Evolutionary conservation across 2,888 invertebrate species (phyloP), one percentile per base, ranked within the genome.

Genomic region (Seladonia tumulorum): DNA sequence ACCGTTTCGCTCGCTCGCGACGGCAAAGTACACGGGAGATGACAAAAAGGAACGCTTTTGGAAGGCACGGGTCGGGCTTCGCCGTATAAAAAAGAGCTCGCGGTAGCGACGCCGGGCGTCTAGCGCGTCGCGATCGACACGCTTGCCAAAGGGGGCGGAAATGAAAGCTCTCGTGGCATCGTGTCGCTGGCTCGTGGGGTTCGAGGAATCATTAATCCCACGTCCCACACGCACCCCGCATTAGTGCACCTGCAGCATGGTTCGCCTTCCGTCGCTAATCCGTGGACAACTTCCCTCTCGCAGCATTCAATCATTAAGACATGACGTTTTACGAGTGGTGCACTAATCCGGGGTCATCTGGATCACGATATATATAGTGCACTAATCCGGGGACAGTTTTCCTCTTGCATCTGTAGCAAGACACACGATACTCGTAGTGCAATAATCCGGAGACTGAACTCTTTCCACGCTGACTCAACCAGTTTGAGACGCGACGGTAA

Each of bases 111-210:
- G 77, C 39, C 16, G 49, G 29, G 53, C 76, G 77, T 70, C 81
- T 68, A 68, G 74, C 49, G 29, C 78, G 78, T 75, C 77, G 83
- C 79, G 76, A 82, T 80, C 87, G 85, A 85, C 85, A 81, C 77
- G 83, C 63, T 83, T 87, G 71, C 81, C 85, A 88, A 88, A 88
- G 85, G 68, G 87, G 79, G 82, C 82, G 75, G 79, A 87, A 88
- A 83, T 84, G 80, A 83, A 74, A 76, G 84, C 78, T 77, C 57
- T 75, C 68, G 39, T 42, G 42, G 22, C 70, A 29, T 45, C 49
- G 45, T 47, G 79, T 35, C n/a, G 71, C 29, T 10, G 60, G 42
- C 35, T 68, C 39, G 22, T 22, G 22, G n/a, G 39, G 68, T 68
- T 35, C 39, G 22, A 39, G 22, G 39, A 35, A 68, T 68, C 68